Conservation (phyloP, 2,888 invertebrate genomes). For the Temnothorax rugatulus region DNA sequence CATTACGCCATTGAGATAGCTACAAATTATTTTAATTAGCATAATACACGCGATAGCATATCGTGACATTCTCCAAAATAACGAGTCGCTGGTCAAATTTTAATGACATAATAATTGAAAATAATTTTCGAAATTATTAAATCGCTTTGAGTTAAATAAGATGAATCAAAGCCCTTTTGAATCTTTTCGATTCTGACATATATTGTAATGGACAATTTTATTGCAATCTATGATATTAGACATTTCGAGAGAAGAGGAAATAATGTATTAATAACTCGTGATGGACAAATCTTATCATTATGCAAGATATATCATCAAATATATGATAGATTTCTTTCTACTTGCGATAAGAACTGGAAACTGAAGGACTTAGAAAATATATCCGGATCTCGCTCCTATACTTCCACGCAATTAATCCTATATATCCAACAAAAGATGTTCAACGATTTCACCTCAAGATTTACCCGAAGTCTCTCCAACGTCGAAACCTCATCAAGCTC, state of each 20-base stretch:
- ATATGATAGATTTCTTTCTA: neutral
- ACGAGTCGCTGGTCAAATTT: neutral
- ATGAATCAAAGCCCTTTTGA: neutral
- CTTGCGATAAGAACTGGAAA: neutral
- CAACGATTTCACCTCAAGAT: constrained; percentile 11
- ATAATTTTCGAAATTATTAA: neutral
- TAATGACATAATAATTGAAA: neutral
- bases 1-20: neutral
- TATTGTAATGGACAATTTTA: too few species aligned
- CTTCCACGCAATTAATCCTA: neutral
- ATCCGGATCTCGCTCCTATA: neutral
- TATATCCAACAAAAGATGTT: neutral
- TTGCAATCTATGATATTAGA: neutral
- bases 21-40: neutral
- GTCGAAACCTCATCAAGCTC: neutral
- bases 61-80: neutral
- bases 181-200: neutral
- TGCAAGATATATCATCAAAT: neutral
- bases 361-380: constrained; percentile 6
- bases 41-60: neutral
- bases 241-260: neutral
- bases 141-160: neutral
- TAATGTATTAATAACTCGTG: neutral
- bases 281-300: neutral
- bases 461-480: neutral